phyloP scores from a whole-genome alignment of 2,888 invertebrate genomes.

The Lordiphosa fenestrarum region DNA sequence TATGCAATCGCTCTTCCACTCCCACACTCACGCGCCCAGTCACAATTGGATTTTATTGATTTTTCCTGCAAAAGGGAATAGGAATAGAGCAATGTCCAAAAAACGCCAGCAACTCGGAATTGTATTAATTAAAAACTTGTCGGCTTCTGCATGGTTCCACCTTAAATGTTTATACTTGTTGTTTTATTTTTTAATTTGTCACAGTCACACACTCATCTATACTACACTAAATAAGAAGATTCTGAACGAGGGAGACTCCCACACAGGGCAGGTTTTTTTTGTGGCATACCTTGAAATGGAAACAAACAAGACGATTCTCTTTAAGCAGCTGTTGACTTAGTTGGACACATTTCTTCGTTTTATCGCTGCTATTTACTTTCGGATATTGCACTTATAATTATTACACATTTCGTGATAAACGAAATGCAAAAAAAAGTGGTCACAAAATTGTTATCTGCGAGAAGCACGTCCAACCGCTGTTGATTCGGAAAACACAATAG shows the following conservation, averaged over 20 bases:
- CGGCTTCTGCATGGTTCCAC: constrained; percentile 3
- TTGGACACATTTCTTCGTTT: constrained; percentile 44
- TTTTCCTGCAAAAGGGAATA: constrained; percentile 68
- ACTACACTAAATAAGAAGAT: constrained; percentile 47
- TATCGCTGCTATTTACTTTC: constrained; percentile 54
- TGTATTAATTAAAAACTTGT: constrained; percentile 24
- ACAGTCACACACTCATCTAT: constrained; percentile 51
- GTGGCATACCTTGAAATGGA: constrained; percentile 53
- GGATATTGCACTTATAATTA: constrained; percentile 40
- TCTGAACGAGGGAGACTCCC: constrained; percentile 56
- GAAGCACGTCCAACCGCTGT: too few relatives aligned
- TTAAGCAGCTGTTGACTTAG: constrained; percentile 30
- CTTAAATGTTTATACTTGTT: constrained; percentile 24
- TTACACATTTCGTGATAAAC: constrained; percentile 55
- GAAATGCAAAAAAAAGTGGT: constrained; percentile 24
- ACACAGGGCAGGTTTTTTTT: constrained; percentile 48
- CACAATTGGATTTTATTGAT: constrained; percentile 67
- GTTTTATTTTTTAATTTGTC: constrained; percentile 45
- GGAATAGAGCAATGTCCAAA: constrained; percentile 40
- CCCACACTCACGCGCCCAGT: constrained; percentile 29
- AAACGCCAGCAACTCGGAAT: constrained; percentile 19
- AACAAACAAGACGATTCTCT: constrained; percentile 35
- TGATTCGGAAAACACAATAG: too few relatives aligned
- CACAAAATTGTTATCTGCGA: too few relatives aligned
- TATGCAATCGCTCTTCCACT: constrained; percentile 14